A percentile compares a stretch with the other conserved stretches of the same genome.
phyloP scores from a whole-genome alignment of 2,113 vertebrate species.

The Todiramphus saurophagus region DNA sequence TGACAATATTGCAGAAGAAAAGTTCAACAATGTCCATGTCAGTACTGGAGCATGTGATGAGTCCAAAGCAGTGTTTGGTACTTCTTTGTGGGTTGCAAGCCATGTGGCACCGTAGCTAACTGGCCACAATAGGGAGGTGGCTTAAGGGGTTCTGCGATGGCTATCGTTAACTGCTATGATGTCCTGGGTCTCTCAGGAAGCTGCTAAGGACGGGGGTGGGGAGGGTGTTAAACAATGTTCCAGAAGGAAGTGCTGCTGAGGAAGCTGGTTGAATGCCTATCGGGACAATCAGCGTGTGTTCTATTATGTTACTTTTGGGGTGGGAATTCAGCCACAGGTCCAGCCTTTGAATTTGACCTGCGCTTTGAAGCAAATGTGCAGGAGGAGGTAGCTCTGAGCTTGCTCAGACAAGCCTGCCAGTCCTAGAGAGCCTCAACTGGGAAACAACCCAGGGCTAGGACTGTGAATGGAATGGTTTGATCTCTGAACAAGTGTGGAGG shows the following conservation, averaged over 20 bases:
- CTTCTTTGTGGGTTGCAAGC: not conserved
- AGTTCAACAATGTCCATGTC: rapidly evolving
- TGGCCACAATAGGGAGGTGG: not conserved
- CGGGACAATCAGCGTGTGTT: not conserved
- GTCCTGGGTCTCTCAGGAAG: not conserved
- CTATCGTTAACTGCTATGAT: not conserved
- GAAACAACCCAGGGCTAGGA: not conserved
- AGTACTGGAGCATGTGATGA: not conserved
- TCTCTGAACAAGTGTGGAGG: not conserved
- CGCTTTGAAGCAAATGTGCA: not conserved
- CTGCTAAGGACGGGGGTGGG: not conserved
- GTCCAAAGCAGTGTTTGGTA: not conserved
- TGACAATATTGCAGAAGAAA: not conserved
- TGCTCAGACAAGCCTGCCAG: not conserved
- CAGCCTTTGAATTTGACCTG: not conserved
- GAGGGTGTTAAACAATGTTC: not conserved
- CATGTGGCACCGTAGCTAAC: not conserved
- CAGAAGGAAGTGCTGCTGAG: constrained; percentile 29
- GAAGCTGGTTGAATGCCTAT: not conserved
- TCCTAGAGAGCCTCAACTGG: not conserved
- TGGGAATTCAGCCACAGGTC: not conserved
- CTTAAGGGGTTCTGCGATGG: not conserved
- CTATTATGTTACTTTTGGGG: not conserved
- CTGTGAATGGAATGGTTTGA: not conserved
- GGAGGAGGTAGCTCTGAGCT: not conserved